Evolutionary conservation across 2,113 vertebrate genomes (phyloP), one percentile per base, ranked within the genome.

Genomic region (Oreocharis arfaki): DNA sequence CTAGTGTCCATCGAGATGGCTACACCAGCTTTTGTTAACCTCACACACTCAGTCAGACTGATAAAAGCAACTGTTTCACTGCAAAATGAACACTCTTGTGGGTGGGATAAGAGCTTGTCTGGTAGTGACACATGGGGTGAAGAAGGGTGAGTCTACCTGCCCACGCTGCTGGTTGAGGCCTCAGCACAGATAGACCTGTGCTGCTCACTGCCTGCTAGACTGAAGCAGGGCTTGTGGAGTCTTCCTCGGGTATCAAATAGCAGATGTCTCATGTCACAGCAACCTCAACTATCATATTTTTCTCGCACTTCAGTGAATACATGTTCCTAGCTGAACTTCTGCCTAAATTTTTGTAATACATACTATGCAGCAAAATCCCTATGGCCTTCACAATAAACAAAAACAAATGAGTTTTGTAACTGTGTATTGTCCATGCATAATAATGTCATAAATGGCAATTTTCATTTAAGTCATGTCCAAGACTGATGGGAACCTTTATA

Each of bases 1-100:
- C 46, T 30, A 24, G 8, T 0, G 1, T 10, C 52, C 65, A 52
- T 5, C 24, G 55, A 60, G 37, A 12, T 1, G 1, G 56, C 26
- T 52, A 70, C 16, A 35, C 26, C 13, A 35, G 32, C 44, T 35
- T 5, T 30, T 19, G 6, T 42, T 42, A 70, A 61, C 24, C 32
- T 61, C 32, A n/a, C 30, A 3, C 53, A 59, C 19, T 23, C 35
- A 15, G 37, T 30, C 20, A 42, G 56, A 44, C 37, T 16, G 32
- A 16, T 16, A 20, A 35, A 52, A 83, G 20, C 16, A 10, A 16
- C 30, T 30, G 20, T 61, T 35, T 60, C 37, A 52, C 56, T 60
- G 55, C 24, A 50, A 50, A 50, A 60, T 35, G 24, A 30, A 10
- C 12, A 6, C 19, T 8, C 7, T 8, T 42, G 37, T 18, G 32